Conservation (phyloP, 2,888 invertebrate species). For the Acronicta leporina region DNA sequence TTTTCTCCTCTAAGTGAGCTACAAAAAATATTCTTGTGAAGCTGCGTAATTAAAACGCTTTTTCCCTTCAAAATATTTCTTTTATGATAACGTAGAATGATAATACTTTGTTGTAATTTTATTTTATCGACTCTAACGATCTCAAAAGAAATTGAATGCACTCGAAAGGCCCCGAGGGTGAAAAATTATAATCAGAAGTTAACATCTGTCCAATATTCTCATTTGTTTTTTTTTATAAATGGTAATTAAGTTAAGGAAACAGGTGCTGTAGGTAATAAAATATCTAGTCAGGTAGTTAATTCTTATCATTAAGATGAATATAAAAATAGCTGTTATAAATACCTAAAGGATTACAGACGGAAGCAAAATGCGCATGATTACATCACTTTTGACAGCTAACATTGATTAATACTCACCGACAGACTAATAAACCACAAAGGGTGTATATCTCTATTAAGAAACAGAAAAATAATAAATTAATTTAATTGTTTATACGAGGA, state of each 20-base stretch:
- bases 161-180: slow-evolving; percentile 7
- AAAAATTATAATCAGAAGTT: slow-evolving; percentile 13
- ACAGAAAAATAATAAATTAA: slow-evolving; percentile 35
- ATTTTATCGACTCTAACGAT: slow-evolving; percentile 2
- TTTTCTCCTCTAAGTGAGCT: slow-evolving; percentile 49
- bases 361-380: slow-evolving; percentile 31
- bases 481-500: slow-evolving; percentile 45
- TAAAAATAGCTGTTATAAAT: too few species aligned
- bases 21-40: slow-evolving; percentile 40
- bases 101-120: slow-evolving; percentile 15
- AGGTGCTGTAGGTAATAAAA: too few species aligned
- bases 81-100: slow-evolving; percentile 24
- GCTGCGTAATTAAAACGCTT: slow-evolving; percentile 47
- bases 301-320: too few species aligned
- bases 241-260: too few species aligned
- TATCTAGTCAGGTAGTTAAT: too few species aligned
- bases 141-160: neutral
- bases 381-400: slow-evolving; percentile 32
- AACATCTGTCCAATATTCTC: neutral
- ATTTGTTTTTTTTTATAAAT: too few species aligned
- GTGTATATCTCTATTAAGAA: slow-evolving; percentile 35
- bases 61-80: slow-evolving; percentile 21
- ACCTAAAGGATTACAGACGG: slow-evolving; percentile 14
- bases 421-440: slow-evolving; percentile 30
- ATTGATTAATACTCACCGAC: slow-evolving; percentile 23